A percentile compares a stretch with the other conserved stretches of the same genome.
Conservation (phyloP, 2,888 invertebrate genomes). For the Choreutis nemorana region DNA sequence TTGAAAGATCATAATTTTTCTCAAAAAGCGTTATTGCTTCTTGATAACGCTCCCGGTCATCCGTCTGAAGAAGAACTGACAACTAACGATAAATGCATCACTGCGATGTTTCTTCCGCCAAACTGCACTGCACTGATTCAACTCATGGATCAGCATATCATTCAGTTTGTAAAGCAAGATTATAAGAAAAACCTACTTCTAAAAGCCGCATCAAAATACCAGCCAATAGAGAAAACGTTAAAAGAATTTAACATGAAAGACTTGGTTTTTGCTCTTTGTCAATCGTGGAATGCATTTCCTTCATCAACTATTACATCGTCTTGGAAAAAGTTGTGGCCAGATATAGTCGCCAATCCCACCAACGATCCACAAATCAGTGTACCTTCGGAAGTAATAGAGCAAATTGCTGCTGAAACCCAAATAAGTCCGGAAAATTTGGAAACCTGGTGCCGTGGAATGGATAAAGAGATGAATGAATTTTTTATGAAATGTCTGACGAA, state of each 20-base stretch:
- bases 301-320: conserved; percentile 19
- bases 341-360: conserved; percentile 15
- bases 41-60: conserved; percentile 1
- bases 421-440: conserved; percentile 17
- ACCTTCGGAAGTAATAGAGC: conserved; percentile 20
- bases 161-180: conserved; percentile 17
- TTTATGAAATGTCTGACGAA: conserved; percentile 20
- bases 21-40: conserved; percentile 7
- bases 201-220: conserved; percentile 12
- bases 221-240: conserved; percentile 12
- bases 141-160: conserved; percentile 22
- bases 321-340: conserved; percentile 19
- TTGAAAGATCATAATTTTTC: conserved; percentile 1
- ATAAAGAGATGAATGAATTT: conserved; percentile 17
- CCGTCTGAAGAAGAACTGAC: conserved; percentile 11
- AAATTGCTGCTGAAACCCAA: conserved; percentile 17
- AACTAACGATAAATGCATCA: conserved; percentile 18
- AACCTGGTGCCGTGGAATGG: conserved; percentile 19
- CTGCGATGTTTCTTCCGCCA: conserved; percentile 20
- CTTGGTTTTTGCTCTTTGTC: conserved; percentile 3
- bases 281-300: conserved; percentile 5
- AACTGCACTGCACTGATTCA: conserved; percentile 20
- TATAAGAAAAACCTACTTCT: conserved; percentile 14
- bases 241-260: conserved; percentile 10
- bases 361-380: conserved; percentile 16